Conservation (phyloP, 2,888 invertebrate species). For the Sthenelais limicola region DNA sequence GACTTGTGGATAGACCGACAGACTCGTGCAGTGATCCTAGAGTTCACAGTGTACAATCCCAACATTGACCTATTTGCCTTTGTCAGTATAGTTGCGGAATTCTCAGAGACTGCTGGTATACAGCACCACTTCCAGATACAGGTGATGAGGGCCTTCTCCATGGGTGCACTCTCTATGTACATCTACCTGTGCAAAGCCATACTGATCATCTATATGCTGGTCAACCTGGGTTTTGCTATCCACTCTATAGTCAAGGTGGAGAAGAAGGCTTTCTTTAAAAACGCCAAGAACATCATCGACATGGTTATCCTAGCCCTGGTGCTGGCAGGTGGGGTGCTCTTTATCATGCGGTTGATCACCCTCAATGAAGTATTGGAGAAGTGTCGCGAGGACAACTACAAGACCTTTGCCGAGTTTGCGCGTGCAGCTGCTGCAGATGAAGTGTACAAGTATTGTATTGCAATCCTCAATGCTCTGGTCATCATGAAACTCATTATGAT, state of each 20-base stretch:
- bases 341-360: neutral
- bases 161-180: neutral
- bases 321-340: slow-evolving; percentile 40
- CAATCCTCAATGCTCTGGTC: slow-evolving; percentile 10
- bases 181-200: slow-evolving; percentile 3
- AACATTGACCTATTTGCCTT: slow-evolving; percentile 34
- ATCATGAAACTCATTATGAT: slow-evolving; percentile 36
- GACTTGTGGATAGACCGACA: slow-evolving; percentile 37
- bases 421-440: slow-evolving; percentile 21
- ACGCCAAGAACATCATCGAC: slow-evolving; percentile 43
- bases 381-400: slow-evolving; percentile 26
- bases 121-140: neutral
- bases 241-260: neutral
- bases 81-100: slow-evolving; percentile 7
- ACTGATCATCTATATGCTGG: slow-evolving; percentile 7
- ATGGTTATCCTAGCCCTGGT: slow-evolving; percentile 40
- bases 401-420: slow-evolving; percentile 12
- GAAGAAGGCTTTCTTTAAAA: neutral
- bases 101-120: slow-evolving; percentile 13
- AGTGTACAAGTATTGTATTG: slow-evolving; percentile 15
- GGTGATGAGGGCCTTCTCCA: neutral
- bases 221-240: neutral
- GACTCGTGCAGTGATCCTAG: slow-evolving; percentile 27
- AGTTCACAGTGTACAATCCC: slow-evolving; percentile 35
- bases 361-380: neutral